Base-by-base conservation (phyloP, 2,888 invertebrate genomes). In the Megalurothrips usitatus region DNA sequence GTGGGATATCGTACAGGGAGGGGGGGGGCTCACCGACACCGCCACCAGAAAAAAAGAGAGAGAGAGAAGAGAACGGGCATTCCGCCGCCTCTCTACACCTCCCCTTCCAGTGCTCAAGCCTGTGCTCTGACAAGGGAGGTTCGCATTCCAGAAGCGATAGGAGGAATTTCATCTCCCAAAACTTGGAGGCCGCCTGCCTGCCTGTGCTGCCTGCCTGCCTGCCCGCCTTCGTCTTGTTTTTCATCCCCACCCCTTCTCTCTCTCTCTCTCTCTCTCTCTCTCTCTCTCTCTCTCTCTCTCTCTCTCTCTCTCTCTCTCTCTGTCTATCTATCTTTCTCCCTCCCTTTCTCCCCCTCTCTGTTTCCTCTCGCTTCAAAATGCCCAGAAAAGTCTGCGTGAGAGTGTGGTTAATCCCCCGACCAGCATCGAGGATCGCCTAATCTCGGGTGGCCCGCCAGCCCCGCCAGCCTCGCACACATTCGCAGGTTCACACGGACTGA, bases 141-240 rank as follows among this genome's bases (percentile, higher is more conserved):
- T 52, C 14, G 52, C 52, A 52, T 19, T 17, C 52, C 14, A 52
- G 52, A 17, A 58, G 58, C 19, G 58, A 58, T 58, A 58, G 58
- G 58, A 58, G 58, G 58, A 58, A 58, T 58, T 58, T 58, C 58
- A 58, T 58, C n/a, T 58, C 58, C 19, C 58, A 58, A 43, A 58
- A 58, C 58, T 58, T 58, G 34, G 34, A 43, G 2, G 34, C 34
- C 34, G 34, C 34, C 34, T 43, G 34, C 34, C 34, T 6, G 34
- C 34, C 34, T 43, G n/a, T n/a, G n/a, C n/a, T n/a, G n/a, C n/a
- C n/a, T 43, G 34, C 34, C 34, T 6, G 34, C 34, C 34, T 43
- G 34, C 34, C 34, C 34, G 34, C 34, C 34, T 43, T 43, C 34
- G 34, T 43, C 34, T 43, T 43, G 34, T 43, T 43, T 2, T 43